These are phyloP conservation scores for Rhodeus uyekii DNA, from an alignment of 2,797 vertebrate genomes.

Conservation along the genomic window DNA sequence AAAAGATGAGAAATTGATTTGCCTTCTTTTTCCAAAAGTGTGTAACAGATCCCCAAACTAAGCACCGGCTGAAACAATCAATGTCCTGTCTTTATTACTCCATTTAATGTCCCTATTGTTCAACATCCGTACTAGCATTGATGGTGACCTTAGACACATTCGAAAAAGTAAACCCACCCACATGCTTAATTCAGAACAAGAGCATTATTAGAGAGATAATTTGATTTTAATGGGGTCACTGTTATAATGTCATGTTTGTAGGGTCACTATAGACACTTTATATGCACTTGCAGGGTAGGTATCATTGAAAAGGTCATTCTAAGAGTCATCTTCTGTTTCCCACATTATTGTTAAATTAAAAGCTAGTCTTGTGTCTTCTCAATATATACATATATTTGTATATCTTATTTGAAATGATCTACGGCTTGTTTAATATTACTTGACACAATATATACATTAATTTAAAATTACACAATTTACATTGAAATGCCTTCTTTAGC, in stretches of 20 bases:
- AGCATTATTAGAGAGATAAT: not conserved
- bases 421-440: too few relatives aligned
- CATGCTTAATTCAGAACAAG: not conserved
- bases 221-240: not conserved
- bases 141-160: constrained; percentile 33
- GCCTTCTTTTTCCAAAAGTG: constrained; percentile 42
- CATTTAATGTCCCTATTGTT: constrained; percentile 60
- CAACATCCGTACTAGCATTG: constrained; percentile 32
- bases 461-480: too few relatives aligned
- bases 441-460: not conserved
- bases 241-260: not conserved
- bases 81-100: constrained; percentile 53
- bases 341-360: not conserved
- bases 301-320: not conserved
- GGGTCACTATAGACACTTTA: not conserved
- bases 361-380: not conserved
- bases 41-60: constrained; percentile 30
- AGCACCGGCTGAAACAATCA: constrained; percentile 51
- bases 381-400: too few relatives aligned
- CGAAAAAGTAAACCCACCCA: constrained; percentile 24
- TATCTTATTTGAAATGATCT: too few relatives aligned
- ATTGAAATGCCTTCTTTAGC: not conserved
- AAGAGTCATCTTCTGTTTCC: not conserved
- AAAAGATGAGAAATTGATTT: constrained; percentile 45
- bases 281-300: not conserved